These are phyloP conservation scores for Caenorhabditis sp. DNA, from an alignment of 2,888 invertebrate genomes.

Conservation along the genomic window DNA sequence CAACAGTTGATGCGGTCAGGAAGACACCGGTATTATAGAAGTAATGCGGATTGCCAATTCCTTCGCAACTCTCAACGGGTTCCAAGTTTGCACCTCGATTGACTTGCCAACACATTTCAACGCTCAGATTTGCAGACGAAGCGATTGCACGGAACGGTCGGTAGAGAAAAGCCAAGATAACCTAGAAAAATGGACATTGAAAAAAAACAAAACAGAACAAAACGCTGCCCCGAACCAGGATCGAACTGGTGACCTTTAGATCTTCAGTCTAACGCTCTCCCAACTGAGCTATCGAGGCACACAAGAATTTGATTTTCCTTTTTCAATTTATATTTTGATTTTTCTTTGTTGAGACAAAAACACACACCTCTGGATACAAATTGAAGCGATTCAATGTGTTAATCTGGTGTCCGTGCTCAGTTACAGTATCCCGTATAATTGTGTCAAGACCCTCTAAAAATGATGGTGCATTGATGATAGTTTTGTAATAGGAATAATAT, in stretches of 20 bases:
- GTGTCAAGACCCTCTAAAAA: constrained; percentile 77
- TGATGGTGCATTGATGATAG: constrained; percentile 78
- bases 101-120: constrained; percentile 74
- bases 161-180: constrained; percentile 74
- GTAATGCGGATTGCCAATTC: constrained; percentile 81
- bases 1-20: constrained; percentile 80
- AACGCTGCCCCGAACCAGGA: constrained; percentile 66
- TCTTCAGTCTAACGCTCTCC: constrained; percentile 71
- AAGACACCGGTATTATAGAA: constrained; percentile 85
- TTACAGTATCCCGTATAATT: constrained; percentile 79
- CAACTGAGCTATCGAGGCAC: constrained; percentile 61
- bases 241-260: constrained; percentile 71
- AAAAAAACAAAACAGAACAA: neutral
- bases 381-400: constrained; percentile 85
- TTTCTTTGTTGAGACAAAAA: neutral
- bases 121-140: constrained; percentile 70
- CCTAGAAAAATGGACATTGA: constrained; percentile 65
- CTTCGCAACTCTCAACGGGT: constrained; percentile 81
- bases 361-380: constrained; percentile 82
- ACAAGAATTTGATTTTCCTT: neutral
- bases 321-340: neutral
- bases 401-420: constrained; percentile 83
- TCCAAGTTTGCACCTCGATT: constrained; percentile 77
- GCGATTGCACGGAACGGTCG: constrained; percentile 74
- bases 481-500: constrained; percentile 88